These are phyloP conservation scores for Epirrhoe alternata DNA, from an alignment of 2,888 invertebrate genomes.

Conservation along the genomic window DNA sequence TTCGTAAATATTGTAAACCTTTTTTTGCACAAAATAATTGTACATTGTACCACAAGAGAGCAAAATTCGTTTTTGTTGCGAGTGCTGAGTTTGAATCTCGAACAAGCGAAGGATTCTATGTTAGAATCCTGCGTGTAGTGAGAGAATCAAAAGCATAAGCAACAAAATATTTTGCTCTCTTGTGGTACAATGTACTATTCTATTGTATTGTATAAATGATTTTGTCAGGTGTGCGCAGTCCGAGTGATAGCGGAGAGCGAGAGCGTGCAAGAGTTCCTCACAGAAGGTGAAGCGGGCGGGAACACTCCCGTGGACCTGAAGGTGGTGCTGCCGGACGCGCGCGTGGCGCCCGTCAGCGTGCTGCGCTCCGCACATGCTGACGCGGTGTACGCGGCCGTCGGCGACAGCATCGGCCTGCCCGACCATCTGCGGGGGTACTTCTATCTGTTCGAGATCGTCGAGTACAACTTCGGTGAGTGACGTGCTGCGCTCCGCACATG, in stretches of 20 bases:
- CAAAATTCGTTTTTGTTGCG: too few species aligned
- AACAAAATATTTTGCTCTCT: too few species aligned
- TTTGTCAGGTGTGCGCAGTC: constrained; percentile 94
- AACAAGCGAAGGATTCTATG: too few species aligned
- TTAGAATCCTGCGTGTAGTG: too few species aligned
- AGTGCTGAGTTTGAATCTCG: too few species aligned
- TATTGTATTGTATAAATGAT: too few species aligned
- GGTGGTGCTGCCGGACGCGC: constrained; percentile 94
- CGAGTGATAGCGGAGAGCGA: constrained; percentile 99
- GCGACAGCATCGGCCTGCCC: constrained; percentile 92
- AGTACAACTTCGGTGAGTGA: constrained; percentile 98
- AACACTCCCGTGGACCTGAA: constrained; percentile 92
- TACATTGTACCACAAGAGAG: too few species aligned
- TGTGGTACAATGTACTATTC: too few species aligned
- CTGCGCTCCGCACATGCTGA: constrained; percentile 95
- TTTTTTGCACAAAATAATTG: too few species aligned
- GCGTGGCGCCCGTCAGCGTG: constrained; percentile 94
- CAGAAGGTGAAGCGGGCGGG: constrained; percentile 94
- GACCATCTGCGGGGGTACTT: constrained; percentile 94
- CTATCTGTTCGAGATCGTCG: constrained; percentile 98
- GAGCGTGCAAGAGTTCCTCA: constrained; percentile 98
- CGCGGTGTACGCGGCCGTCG: constrained; percentile 94
- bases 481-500: constrained; percentile 95
- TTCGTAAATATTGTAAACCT: too few species aligned
- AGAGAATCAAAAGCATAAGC: too few species aligned